These are phyloP conservation scores for Tribolium castaneum DNA, from an alignment of 1,140 invertebrate species.

Conservation along the genomic window DNA sequence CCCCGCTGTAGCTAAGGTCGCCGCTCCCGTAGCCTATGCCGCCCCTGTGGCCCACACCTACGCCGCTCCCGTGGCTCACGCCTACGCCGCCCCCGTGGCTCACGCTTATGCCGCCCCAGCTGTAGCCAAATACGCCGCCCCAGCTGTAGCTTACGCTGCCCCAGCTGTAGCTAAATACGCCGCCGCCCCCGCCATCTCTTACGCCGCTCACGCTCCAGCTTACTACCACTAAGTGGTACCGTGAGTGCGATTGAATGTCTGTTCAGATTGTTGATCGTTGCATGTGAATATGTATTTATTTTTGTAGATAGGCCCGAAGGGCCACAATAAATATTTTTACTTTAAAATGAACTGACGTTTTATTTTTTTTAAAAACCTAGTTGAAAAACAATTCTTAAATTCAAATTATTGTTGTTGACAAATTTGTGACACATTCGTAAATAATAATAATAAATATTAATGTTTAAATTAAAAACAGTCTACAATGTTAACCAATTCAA, in stretches of 20 bases:
- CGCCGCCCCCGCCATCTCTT: conserved; percentile 39
- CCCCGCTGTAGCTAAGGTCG: conserved; percentile 44
- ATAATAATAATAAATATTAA: too few species aligned
- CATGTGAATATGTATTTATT: conserved; percentile 40
- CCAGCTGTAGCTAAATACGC: conserved; percentile 49
- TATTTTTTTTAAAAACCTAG: neutral
- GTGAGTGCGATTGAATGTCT: conserved; percentile 22
- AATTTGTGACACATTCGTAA: too few species aligned
- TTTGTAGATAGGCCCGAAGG: conserved; percentile 19
- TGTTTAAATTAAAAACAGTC: neutral
- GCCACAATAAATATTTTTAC: conserved; percentile 25
- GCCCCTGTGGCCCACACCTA: neutral
- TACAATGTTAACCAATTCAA: neutral
- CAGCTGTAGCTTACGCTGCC: conserved; percentile 54
- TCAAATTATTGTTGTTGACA: too few species aligned
- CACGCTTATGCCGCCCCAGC: conserved; percentile 27
- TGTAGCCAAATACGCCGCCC: conserved; percentile 62
- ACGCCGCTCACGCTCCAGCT: conserved; percentile 44
- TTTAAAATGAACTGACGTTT: neutral
- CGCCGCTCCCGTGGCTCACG: conserved; percentile 34
- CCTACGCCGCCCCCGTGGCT: conserved; percentile 12
- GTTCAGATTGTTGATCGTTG: conserved; percentile 23
- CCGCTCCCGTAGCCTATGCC: conserved; percentile 54
- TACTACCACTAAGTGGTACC: conserved; percentile 29
- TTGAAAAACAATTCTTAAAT: too few species aligned